Evolutionary conservation across 2,888 invertebrate species (phyloP).

Genomic region (Sarcophaga caerulescens): DNA sequence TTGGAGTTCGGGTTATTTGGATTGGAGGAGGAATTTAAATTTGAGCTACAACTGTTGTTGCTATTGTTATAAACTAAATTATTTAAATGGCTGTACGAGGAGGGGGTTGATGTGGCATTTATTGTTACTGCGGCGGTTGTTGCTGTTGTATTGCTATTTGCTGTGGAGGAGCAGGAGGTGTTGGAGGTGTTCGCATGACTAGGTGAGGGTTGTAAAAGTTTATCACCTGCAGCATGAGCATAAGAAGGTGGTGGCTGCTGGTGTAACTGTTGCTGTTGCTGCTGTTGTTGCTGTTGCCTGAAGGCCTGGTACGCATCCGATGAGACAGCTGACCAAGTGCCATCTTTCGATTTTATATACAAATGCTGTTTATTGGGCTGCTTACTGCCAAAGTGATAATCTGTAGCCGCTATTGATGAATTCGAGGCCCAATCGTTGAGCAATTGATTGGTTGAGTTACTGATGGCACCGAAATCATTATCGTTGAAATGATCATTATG

Average conservation of each 20-base stretch:
- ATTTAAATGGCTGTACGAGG: conserved; percentile 29
- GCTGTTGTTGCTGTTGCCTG: conserved; percentile 77
- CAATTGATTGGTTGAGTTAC: conserved; percentile 78
- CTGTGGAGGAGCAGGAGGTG: conserved; percentile 23
- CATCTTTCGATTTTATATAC: conserved; percentile 81
- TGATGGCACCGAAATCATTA: conserved; percentile 73
- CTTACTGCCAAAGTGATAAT: conserved; percentile 77
- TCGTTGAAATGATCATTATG: conserved; percentile 69
- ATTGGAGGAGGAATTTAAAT: conserved; percentile 57
- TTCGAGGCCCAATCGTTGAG: conserved; percentile 78
- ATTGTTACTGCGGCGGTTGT: not conserved
- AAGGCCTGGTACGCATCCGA: conserved; percentile 79
- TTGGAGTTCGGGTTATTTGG: conserved; percentile 30
- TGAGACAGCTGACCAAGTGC: conserved; percentile 80
- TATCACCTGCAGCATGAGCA: conserved; percentile 74
- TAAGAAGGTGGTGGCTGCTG: conserved; percentile 67
- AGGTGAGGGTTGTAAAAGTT: conserved; percentile 65
- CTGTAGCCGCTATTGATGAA: conserved; percentile 76
- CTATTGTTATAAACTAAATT: conserved; percentile 52
- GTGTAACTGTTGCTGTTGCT: conserved; percentile 70
- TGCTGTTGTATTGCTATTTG: conserved; percentile 39
- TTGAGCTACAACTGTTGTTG: conserved; percentile 65
- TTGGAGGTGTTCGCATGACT: conserved; percentile 60
- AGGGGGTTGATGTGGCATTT: conserved; percentile 13
- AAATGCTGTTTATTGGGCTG: conserved; percentile 80